These are phyloP conservation scores for Motacilla tschutschensis DNA, from an alignment of 2,113 vertebrate genomes.

Conservation along the genomic window DNA sequence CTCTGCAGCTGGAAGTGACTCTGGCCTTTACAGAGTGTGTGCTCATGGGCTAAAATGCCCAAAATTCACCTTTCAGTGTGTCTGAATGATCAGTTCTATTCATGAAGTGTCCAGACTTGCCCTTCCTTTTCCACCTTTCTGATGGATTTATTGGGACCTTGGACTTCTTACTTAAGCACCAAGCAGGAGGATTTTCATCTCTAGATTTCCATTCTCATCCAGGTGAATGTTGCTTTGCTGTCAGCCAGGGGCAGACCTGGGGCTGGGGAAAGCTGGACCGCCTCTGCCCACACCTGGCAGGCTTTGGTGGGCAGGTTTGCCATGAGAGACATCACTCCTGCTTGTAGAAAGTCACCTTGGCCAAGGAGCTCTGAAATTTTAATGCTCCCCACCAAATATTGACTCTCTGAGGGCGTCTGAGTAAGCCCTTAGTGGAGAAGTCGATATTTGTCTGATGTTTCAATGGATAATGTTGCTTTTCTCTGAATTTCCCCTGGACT, in stretches of 20 bases:
- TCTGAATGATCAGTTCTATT: not conserved
- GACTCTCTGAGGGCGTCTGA: conserved; percentile 33
- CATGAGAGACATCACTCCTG: not conserved
- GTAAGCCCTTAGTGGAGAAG: conserved; percentile 3
- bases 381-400: conserved; percentile 59
- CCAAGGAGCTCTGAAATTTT: conserved; percentile 54
- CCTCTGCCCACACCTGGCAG: not conserved
- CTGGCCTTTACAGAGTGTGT: not conserved
- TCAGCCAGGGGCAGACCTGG: not conserved
- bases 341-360: conserved; percentile 60
- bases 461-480: conserved; percentile 56
- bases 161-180: not conserved
- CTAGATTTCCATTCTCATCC: not conserved
- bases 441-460: conserved; percentile 57
- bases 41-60: not conserved
- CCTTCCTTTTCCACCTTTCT: not conserved
- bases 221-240: not conserved
- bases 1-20: not conserved
- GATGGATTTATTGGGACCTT: not conserved
- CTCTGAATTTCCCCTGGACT: not conserved
- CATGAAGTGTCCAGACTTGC: not conserved
- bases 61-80: not conserved
- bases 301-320: not conserved
- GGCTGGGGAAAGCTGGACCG: not conserved
- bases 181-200: not conserved